Conservation (phyloP, 2,797 vertebrate genomes). For the Onychomys leucogaster region DNA sequence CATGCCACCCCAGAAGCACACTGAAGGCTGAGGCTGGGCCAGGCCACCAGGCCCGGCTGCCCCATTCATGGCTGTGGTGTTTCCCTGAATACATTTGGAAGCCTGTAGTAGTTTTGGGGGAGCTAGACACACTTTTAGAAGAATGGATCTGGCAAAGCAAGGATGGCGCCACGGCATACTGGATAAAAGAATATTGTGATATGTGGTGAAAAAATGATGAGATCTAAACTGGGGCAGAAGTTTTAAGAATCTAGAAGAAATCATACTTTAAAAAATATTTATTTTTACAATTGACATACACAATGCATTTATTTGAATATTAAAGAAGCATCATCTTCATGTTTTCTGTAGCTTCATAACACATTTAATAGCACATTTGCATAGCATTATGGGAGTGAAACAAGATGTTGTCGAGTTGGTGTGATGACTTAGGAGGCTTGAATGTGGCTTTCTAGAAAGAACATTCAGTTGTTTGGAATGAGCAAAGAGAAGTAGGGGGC, state of each 20-base stretch:
- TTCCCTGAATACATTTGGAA: background rate
- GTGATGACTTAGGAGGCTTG: background rate
- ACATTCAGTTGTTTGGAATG: background rate
- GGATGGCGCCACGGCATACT: background rate
- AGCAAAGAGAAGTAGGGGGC: background rate
- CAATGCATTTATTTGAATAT: background rate
- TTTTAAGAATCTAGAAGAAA: background rate
- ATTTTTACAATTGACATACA: background rate
- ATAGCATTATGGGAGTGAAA: background rate
- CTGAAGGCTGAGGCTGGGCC: background rate
- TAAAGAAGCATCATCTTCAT: background rate
- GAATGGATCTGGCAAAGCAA: no score
- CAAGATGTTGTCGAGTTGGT: background rate
- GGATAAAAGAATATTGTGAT: background rate
- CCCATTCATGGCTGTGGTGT: background rate
- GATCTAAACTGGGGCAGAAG: background rate
- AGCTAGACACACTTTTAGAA: background rate
- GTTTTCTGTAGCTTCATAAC: background rate
- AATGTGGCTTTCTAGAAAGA: background rate
- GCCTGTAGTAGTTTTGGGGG: background rate
- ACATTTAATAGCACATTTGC: background rate
- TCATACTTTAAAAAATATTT: background rate
- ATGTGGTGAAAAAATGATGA: background rate
- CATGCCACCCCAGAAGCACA: no score
- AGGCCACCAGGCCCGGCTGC: background rate